Evolutionary conservation across 2,888 invertebrate genomes (phyloP), one percentile per base, ranked within the genome.

Genomic region (Cryptocheilus praepositus): DNA sequence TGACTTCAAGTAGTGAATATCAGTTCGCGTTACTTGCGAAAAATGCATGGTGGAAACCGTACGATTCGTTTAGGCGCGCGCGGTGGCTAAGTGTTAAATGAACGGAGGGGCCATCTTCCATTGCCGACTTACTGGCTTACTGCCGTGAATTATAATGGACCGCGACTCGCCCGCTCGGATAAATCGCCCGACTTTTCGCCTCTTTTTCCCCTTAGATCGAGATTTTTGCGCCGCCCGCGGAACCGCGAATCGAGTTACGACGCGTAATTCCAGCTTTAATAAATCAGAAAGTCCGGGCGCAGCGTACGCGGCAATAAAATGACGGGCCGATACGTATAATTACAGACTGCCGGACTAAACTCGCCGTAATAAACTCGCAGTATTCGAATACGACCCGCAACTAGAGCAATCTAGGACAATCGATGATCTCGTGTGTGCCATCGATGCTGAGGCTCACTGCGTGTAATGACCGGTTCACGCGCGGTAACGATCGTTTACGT

Each of bases 221-320:
- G 36, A 36, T 36, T 36, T 36, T 36, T 36, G 11, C 36, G 36
- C 7, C 8, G 13, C 1, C 36, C 49, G 49, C 49, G 49, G 18
- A 49, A 49, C 49, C 49, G 49, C 49, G 49, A 49, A 18, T 61
- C 61, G 66, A 66, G 61, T 66, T 66, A 66, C 61, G 61, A 46
- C 51, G 57, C 61, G 55, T 66, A 66, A 66, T 66, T 57, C 61
- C 56, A 61, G 51, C 66, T 52, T 66, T 60, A 53, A 66, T 66
- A 66, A 66, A 66, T 66, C 66, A 59, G 55, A 46, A 5, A 7
- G 43, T 21, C 19, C 7, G 53, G 16, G 22, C 43, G 13, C 22
- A n/a, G 55, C 18, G 16, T 49, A 19, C 36, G 16, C n/a, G 49
- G 54, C 61, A 56, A 66, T 66, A 61, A 61, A 52, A 66, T 55